phyloP scores from a whole-genome alignment of 2,113 vertebrate genomes.

The Limanda limanda region DNA sequence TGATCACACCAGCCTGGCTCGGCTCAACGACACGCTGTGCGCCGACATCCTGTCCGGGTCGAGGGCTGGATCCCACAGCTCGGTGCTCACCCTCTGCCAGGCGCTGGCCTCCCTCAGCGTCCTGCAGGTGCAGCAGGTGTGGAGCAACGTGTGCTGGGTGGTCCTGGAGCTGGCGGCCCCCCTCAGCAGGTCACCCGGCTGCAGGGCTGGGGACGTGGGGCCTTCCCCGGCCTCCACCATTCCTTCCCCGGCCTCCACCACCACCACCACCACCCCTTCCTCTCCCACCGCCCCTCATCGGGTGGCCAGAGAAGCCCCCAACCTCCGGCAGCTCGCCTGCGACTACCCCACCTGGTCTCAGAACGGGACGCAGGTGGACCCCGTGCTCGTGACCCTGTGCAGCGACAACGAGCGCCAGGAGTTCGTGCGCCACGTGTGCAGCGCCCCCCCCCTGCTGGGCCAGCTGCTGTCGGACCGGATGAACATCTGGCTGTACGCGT shows the following conservation, averaged over 20 bases:
- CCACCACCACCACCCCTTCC: not conserved
- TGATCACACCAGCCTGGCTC: slow-evolving; percentile 60
- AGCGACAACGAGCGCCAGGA: slow-evolving; percentile 71
- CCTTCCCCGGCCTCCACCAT: not conserved
- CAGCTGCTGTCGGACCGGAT: slow-evolving; percentile 67
- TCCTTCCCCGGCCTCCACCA: too few relatives aligned
- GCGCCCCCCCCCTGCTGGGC: slow-evolving; percentile 63
- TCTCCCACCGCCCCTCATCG: slow-evolving; percentile 2
- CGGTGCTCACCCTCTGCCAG: slow-evolving; percentile 68
- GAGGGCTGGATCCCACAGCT: slow-evolving; percentile 16
- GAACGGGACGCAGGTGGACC: slow-evolving; percentile 38
- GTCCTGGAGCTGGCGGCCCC: slow-evolving; percentile 55
- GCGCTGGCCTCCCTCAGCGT: slow-evolving; percentile 63
- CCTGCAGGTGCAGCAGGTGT: slow-evolving; percentile 58
- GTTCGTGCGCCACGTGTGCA: slow-evolving; percentile 79
- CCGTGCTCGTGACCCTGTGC: slow-evolving; percentile 79
- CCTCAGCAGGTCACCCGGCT: slow-evolving; percentile 58
- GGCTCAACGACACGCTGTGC: slow-evolving; percentile 79
- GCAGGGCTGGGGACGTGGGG: not conserved
- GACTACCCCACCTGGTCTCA: slow-evolving; percentile 77
- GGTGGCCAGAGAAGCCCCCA: slow-evolving; percentile 60
- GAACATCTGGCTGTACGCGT: slow-evolving; percentile 81
- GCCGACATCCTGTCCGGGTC: slow-evolving; percentile 53
- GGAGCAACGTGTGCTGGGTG: slow-evolving; percentile 74
- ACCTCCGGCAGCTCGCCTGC: slow-evolving; percentile 77